Evolutionary conservation across 2,888 invertebrate genomes (phyloP), one percentile per base, ranked within the genome.

Genomic region (Epinotia brunnichana): DNA sequence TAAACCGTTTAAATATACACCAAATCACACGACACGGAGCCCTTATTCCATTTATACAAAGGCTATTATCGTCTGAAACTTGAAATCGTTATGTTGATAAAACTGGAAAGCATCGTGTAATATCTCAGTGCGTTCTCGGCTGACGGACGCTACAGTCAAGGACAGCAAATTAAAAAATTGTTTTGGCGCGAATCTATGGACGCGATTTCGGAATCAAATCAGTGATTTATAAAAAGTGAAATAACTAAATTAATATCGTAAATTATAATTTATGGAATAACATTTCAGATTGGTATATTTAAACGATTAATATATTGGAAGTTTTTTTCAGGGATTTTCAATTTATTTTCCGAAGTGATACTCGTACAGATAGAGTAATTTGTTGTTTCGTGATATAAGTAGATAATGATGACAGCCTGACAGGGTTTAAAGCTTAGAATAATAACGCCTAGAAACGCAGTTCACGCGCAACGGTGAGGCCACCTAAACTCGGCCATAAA

Each of bases 1-100:
- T 87, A 86, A 86, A 84, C 84, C 78, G 76, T 83, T 84, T 83
- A 81, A 85, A 84, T 21, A n/a, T 21, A 21, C 21, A 56, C 3
- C 54, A 24, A 56, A 21, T 53, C 35, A 54, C 19, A n/a, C n/a
- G 21, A n/a, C 54, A n/a, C 13, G 15, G 35, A 29, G 39, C 19
- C 39, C 21, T 54, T 51, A 17, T 54, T 17, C 64, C 39, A 15
- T 64, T 13, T 19, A 13, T 2, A 19, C 54, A 64, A 19, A 39
- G 64, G 5, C 7, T n/a, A 54, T 64, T 64, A 21, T 64, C 39
- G 54, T 56, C n/a, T 41, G 39, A 11, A 3, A 19, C n/a, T 7
- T 21, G 21, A n/a, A 3, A 15, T 41, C 24, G 21, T 21, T 54
- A 17, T 56, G 66, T 66, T 66, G 39, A n/a, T 19, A 21, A 19